Evolutionary conservation across 2,113 vertebrate genomes (phyloP), one percentile per base, ranked within the genome.

Genomic region (Nothocercus nigrocapillus): DNA sequence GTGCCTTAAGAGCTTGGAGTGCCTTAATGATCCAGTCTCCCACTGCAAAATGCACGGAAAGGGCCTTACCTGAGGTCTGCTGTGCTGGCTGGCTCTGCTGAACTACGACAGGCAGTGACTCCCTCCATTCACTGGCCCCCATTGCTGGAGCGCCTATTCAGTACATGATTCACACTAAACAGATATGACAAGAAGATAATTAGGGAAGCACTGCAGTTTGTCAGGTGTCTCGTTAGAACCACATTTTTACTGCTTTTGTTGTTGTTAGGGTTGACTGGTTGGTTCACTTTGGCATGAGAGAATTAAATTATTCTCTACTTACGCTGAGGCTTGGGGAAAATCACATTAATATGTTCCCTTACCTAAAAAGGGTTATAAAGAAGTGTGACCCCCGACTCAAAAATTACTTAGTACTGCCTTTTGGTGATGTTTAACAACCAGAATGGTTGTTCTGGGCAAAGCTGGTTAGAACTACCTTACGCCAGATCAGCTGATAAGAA

Each of bases 281-380:
- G 70, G 93, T 94, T 90, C 2, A 8, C 84, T 94, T 94, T 4
- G 24, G 74, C 78, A 73, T 66, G 74, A 85, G 58, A 82, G 54
- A 94, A 94, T 90, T 61, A 53, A 90, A 93, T 96, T 95, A 96
- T 94, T 93, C 93, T 89, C 90, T 94, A 16, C 77, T 94, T 95
- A 90, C 0, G 0, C 0, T 84, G 83, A 93, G 56, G 94, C 90
- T 95, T 86, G 86, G 66, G 73, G 56, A 97, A 14, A 70, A 90
- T 89, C 73, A 78, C 38, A 75, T 92, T 90, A 92, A 84, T 93
- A 84, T 82, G 77, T 54, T 92, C 38, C 69, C 92, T 89, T 92
- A 68, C 86, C 81, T 87, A 90, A 82, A 86, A 92, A 93, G 53
- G 40, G 45, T 77, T 88, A 51, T 54, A 56, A 92, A 88, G 21